A percentile compares a stretch with the other conserved stretches of the same genome.
phyloP scores from a whole-genome alignment of 2,797 vertebrate species.

The Lepus townsendii region DNA sequence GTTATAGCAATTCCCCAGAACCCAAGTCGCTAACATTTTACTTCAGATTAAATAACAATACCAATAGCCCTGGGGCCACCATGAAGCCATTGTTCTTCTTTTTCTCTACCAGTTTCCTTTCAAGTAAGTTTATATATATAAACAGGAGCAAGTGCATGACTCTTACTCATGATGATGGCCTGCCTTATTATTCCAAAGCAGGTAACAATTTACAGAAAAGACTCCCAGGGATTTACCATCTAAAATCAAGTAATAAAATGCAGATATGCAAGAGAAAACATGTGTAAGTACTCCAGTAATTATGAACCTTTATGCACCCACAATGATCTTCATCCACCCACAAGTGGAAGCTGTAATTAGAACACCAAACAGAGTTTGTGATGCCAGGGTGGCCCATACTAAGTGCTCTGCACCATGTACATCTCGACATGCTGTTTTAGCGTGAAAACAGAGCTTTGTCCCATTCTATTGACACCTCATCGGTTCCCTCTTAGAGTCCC shows the following conservation, averaged over 20 bases:
- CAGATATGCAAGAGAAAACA: background rate
- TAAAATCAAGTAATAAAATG: background rate
- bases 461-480: background rate
- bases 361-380: background rate
- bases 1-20: background rate
- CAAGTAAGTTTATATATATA: background rate
- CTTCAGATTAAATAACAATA: background rate
- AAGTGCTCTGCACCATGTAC: background rate
- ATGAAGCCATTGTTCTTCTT: slow-evolving; percentile 2
- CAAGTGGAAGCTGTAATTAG: background rate
- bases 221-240: background rate
- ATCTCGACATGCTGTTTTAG: background rate
- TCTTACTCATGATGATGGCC: background rate
- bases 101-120: background rate
- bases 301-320: background rate
- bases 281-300: background rate
- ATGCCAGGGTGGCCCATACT: background rate
- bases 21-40: background rate
- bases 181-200: slow-evolving; percentile 22
- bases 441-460: background rate
- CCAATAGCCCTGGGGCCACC: background rate
- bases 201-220: background rate
- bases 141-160: slow-evolving; percentile 34
- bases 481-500: background rate
- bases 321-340: background rate